phyloP scores from a whole-genome alignment of 2,113 vertebrate species.

The Holacanthus passer region DNA sequence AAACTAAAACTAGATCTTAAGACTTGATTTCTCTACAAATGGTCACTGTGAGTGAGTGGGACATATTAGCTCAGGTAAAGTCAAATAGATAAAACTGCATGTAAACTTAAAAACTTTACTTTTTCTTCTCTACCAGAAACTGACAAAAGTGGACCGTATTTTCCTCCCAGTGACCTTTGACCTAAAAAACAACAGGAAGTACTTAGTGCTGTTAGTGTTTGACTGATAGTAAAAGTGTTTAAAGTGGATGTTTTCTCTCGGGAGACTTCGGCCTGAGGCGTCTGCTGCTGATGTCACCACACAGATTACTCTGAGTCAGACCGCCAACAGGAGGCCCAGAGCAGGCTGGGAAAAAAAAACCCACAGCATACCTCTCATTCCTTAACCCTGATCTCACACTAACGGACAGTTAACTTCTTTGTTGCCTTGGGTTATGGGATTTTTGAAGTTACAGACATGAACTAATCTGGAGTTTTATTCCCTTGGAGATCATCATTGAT shows the following conservation, averaged over 20 bases:
- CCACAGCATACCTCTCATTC: constrained; percentile 67
- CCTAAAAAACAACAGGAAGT: background rate
- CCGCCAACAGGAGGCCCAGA: constrained; percentile 41
- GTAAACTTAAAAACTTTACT: background rate
- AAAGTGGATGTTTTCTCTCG: constrained; percentile 44
- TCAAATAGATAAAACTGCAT: background rate
- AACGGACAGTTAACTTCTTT: constrained; percentile 47
- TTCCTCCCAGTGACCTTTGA: constrained; percentile 14
- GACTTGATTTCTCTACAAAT: background rate
- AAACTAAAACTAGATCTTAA: background rate
- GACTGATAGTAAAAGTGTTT: constrained; percentile 46
- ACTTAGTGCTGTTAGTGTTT: background rate
- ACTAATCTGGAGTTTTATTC: constrained; percentile 22
- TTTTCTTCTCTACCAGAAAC: no score
- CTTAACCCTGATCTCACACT: constrained; percentile 46
- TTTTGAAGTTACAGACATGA: constrained; percentile 60
- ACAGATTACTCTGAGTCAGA: constrained; percentile 66
- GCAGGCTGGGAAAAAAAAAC: constrained; percentile 28
- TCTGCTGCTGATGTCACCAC: constrained; percentile 60
- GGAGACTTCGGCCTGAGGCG: constrained; percentile 36
- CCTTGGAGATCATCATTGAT: constrained; percentile 1
- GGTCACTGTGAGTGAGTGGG: background rate
- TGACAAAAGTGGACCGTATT: background rate
- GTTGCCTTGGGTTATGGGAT: constrained; percentile 27
- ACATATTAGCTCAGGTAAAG: background rate